Percentiles rank a stretch among this genome's conserved stretches.
Conservation (phyloP, 2,797 vertebrate species). For the Melanotaenia nigrans region DNA sequence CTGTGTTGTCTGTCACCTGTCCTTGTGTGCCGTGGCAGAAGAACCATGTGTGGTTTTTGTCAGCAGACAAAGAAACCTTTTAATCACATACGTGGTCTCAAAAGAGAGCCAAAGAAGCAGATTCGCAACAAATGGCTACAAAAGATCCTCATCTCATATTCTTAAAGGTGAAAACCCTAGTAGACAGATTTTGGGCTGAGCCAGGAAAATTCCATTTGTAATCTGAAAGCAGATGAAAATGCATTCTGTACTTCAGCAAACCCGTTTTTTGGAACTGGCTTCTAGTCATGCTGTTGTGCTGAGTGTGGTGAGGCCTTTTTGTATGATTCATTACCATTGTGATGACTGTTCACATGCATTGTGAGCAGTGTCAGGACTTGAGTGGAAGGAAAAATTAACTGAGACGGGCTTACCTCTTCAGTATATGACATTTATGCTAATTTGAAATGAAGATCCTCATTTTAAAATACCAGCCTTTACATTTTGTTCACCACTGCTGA, state of each 20-base stretch:
- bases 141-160: slow-evolving; percentile 71
- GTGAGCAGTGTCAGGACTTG: slow-evolving; percentile 34
- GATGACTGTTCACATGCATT: slow-evolving; percentile 47
- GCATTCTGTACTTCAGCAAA: slow-evolving; percentile 39
- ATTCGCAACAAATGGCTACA: slow-evolving; percentile 67
- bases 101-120: slow-evolving; percentile 56
- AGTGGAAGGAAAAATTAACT: slow-evolving; percentile 27
- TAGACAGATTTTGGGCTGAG: slow-evolving; percentile 56
- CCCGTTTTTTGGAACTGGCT: slow-evolving; percentile 27
- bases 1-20: slow-evolving; percentile 52
- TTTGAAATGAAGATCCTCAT: slow-evolving; percentile 48
- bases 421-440: slow-evolving; percentile 50
- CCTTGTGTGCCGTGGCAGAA: slow-evolving; percentile 45
- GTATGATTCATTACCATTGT: slow-evolving; percentile 56
- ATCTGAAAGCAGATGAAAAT: slow-evolving; percentile 44
- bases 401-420: slow-evolving; percentile 36
- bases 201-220: slow-evolving; percentile 69
- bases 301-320: slow-evolving; percentile 52
- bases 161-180: slow-evolving; percentile 63
- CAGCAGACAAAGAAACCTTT: slow-evolving; percentile 68
- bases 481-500: slow-evolving; percentile 32
- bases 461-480: slow-evolving; percentile 49
- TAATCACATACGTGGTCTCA: slow-evolving; percentile 74
- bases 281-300: slow-evolving; percentile 19
- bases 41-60: slow-evolving; percentile 51